A percentile compares a stretch with the other conserved stretches of the same genome.
phyloP scores from a whole-genome alignment of 2,888 invertebrate genomes.

The Limulus polyphemus region DNA sequence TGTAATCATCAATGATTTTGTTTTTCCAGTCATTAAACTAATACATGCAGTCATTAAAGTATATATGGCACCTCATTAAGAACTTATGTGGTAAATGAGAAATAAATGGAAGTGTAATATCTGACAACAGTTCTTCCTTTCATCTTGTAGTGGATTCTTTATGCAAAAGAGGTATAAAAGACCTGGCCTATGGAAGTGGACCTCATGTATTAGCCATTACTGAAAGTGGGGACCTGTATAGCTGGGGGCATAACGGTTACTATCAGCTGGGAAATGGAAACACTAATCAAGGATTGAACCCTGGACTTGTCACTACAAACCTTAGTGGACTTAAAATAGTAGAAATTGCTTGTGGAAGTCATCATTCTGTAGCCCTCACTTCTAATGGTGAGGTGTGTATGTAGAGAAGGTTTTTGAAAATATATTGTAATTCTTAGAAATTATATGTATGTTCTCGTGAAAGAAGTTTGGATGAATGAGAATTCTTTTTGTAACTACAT shows the following conservation, averaged over 20 bases:
- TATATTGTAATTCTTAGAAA: too few relatives aligned
- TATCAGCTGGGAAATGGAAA: constrained; percentile 47
- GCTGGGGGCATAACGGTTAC: constrained; percentile 49
- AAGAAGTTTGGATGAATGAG: too few relatives aligned
- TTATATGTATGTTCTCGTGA: too few relatives aligned
- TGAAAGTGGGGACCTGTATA: constrained; percentile 44
- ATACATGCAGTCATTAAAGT: too few relatives aligned
- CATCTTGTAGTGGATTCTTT: constrained; percentile 37
- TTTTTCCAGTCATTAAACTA: too few relatives aligned
- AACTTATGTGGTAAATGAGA: too few relatives aligned
- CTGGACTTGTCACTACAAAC: constrained; percentile 40
- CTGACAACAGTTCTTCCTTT: too few relatives aligned
- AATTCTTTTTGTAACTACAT: too few relatives aligned
- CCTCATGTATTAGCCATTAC: constrained; percentile 49
- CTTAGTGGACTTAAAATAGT: constrained; percentile 41
- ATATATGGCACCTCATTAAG: too few relatives aligned
- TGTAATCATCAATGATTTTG: too few relatives aligned
- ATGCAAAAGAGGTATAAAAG: constrained; percentile 43
- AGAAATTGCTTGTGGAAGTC: constrained; percentile 48
- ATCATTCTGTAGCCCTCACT: constrained; percentile 47
- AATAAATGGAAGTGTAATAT: too few relatives aligned
- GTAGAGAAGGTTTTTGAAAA: too few relatives aligned
- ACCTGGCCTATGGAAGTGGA: constrained; percentile 46
- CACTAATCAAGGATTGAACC: constrained; percentile 43
- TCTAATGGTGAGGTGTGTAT: constrained; percentile 44